phyloP scores from a whole-genome alignment of 2,888 invertebrate species.

The Osmoderma eremita region DNA sequence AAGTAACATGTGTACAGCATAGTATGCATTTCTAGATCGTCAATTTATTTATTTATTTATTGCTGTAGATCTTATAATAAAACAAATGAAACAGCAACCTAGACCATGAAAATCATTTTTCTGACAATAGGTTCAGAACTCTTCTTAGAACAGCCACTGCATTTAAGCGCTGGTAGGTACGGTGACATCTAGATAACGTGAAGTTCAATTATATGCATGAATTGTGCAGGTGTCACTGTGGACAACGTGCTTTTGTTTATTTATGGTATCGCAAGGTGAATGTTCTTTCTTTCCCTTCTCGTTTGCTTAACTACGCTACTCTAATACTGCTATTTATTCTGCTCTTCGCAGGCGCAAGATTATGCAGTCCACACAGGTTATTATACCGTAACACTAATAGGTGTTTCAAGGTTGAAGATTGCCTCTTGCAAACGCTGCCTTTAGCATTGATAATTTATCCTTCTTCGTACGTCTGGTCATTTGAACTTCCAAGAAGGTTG shows the following conservation, averaged over 20 bases:
- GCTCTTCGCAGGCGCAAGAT: not conserved
- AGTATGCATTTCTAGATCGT: too few species aligned
- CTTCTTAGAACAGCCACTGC: not conserved
- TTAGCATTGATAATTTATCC: too few species aligned
- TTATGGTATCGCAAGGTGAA: conserved; percentile 32
- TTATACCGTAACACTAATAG: conserved; percentile 12
- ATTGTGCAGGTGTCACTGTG: conserved; percentile 23
- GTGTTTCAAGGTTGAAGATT: not conserved
- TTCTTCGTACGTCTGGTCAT: too few species aligned
- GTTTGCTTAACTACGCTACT: conserved; percentile 12
- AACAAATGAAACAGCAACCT: too few species aligned
- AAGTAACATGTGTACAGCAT: too few species aligned
- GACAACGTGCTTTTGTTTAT: conserved; percentile 34
- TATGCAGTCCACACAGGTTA: conserved; percentile 7
- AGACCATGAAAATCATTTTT: too few species aligned
- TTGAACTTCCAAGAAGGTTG: too few species aligned
- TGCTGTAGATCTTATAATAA: too few species aligned
- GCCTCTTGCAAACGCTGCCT: too few species aligned
- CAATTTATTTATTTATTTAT: too few species aligned
- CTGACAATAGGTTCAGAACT: not conserved
- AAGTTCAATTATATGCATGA: conserved; percentile 19
- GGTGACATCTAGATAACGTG: conserved; percentile 11
- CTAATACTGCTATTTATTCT: conserved; percentile 7
- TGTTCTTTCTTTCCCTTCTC: conserved; percentile 19
- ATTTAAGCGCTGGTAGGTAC: not conserved